Conservation (phyloP, 2,888 invertebrate genomes). For the Mystacides longicornis region DNA sequence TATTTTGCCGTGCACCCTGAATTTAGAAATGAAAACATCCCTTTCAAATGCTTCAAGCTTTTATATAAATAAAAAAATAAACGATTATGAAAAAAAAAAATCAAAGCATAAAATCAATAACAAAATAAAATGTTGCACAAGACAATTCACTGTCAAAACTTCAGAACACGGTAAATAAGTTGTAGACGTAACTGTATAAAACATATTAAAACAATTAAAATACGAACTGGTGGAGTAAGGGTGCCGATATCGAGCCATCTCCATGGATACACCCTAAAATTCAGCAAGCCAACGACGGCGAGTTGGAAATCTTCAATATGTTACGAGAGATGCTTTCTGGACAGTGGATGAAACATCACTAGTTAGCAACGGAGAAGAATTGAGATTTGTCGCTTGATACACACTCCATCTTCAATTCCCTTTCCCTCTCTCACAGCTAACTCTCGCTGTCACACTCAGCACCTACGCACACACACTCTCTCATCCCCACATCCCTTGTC, state of each 20-base stretch:
- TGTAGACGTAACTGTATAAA: too few relatives aligned
- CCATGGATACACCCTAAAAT: slow-evolving; percentile 40
- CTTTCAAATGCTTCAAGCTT: too few relatives aligned
- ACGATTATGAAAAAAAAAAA: too few relatives aligned
- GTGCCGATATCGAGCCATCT: slow-evolving; percentile 48
- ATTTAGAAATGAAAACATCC: too few relatives aligned
- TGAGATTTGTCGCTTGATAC: slow-evolving; percentile 30
- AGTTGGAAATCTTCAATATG: slow-evolving; percentile 4
- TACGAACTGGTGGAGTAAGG: slow-evolving; percentile 40
- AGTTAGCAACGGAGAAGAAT: slow-evolving; percentile 28
- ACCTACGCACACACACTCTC: slow-evolving; percentile 32
- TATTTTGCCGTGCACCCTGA: too few relatives aligned
- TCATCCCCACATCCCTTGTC: neutral
- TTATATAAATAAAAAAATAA: too few relatives aligned
- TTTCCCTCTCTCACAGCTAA: slow-evolving; percentile 25
- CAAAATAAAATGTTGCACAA: too few relatives aligned
- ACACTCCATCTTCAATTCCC: slow-evolving; percentile 32
- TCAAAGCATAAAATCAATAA: too few relatives aligned
- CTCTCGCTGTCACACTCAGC: slow-evolving; percentile 33
- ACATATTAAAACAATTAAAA: slow-evolving; percentile 5
- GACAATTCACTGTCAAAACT: too few relatives aligned
- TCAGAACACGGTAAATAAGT: too few relatives aligned
- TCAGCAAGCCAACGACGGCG: slow-evolving; percentile 1
- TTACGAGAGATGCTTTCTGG: slow-evolving; percentile 22
- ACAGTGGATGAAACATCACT: slow-evolving; percentile 27